These are phyloP conservation scores for Ctenodactylus gundi DNA, from an alignment of 2,113 vertebrate genomes.

Conservation along the genomic window DNA sequence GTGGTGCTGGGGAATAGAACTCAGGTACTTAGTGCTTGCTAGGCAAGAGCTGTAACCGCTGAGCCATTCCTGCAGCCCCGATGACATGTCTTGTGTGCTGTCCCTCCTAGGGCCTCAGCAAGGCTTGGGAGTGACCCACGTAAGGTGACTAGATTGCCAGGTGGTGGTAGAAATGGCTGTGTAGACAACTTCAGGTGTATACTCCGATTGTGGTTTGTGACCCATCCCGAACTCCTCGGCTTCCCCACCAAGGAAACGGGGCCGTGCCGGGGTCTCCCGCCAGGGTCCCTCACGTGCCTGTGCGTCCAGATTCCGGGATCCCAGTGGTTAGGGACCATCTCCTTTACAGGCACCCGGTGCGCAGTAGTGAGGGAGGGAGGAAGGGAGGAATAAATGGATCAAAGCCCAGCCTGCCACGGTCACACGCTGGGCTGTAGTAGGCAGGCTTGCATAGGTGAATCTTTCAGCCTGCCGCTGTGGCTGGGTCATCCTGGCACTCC, in stretches of 20 bases:
- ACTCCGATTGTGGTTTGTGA: neutral
- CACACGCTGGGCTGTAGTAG: rapidly evolving
- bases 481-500: neutral
- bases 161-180: neutral
- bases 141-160: neutral
- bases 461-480: no score
- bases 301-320: neutral
- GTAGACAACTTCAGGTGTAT: neutral
- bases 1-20: no score
- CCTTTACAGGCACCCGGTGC: neutral
- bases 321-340: neutral
- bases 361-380: neutral
- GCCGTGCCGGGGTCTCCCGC: no score
- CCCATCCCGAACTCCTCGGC: neutral
- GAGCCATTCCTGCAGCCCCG: no score
- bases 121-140: neutral
- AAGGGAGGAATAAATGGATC: no score
- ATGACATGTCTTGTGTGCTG: no score
- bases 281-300: neutral
- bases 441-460: neutral
- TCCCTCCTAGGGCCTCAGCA: neutral
- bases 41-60: no score
- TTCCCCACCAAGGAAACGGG: neutral
- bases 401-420: rapidly evolving
- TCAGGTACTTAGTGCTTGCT: no score